Conservation (phyloP, 2,888 invertebrate genomes). For the Nephrotoma flavescens region DNA sequence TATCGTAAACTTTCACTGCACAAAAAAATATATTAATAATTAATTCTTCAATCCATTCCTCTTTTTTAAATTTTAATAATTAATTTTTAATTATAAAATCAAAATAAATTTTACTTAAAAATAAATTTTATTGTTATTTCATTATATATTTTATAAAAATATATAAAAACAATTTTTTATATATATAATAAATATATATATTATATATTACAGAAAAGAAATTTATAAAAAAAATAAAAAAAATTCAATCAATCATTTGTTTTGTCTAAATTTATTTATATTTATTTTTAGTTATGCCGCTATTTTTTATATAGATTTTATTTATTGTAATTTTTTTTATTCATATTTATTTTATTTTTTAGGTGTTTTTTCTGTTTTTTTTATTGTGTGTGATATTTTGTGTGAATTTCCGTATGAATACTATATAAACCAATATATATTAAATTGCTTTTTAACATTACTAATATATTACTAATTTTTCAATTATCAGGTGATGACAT, state of each 20-base stretch:
- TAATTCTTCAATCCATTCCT: conserved; percentile 2
- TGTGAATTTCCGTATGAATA: not conserved
- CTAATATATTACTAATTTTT: not conserved
- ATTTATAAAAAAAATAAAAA: conserved; percentile 2
- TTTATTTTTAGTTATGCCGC: not conserved
- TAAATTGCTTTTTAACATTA: not conserved
- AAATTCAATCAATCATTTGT: conserved; percentile 2
- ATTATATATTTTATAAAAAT: conserved; percentile 3
- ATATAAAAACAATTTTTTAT: not conserved
- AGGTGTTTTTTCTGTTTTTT: not conserved
- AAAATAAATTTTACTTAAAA: conserved; percentile 4
- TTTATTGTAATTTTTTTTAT: not conserved
- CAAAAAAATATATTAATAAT: not conserved
- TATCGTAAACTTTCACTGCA: conserved; percentile 1
- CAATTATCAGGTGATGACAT: not conserved
- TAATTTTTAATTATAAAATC: not conserved
- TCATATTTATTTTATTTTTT: not conserved
- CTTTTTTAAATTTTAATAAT: not conserved
- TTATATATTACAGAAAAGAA: conserved; percentile 7
- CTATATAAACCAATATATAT: not conserved
- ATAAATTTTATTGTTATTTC: conserved; percentile 1
- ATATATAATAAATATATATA: conserved; percentile 1
- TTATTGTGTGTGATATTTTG: not conserved
- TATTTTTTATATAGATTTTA: not conserved
- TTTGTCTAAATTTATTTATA: conserved; percentile 5